Percentiles rank a stretch among this genome's conserved stretches.
phyloP scores from a whole-genome alignment of 1,140 invertebrate species.

The Meloidogyne chitwoodi region DNA sequence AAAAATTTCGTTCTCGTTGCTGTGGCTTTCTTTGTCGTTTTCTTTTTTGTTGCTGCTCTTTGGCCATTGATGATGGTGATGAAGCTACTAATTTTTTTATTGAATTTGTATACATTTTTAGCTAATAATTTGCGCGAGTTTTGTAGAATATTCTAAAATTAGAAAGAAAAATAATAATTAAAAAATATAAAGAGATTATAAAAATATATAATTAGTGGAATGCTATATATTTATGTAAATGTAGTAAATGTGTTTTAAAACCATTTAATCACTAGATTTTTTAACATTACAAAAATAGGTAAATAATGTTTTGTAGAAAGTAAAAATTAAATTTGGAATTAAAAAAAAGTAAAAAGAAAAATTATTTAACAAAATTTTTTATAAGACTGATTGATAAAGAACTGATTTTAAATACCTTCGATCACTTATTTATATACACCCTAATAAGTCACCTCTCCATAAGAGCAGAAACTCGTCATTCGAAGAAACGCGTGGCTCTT shows the following conservation, averaged over 20 bases:
- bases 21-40: neutral
- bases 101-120: neutral
- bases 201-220: neutral
- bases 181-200: neutral
- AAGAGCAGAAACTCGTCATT: neutral
- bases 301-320: too few species aligned
- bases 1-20: neutral
- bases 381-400: neutral
- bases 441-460: neutral
- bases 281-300: too few species aligned
- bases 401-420: neutral
- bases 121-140: neutral
- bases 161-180: neutral
- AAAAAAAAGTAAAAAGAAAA: neutral
- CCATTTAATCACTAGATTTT: too few species aligned
- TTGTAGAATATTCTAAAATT: neutral
- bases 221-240: neutral
- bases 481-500: conserved; percentile 13
- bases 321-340: neutral
- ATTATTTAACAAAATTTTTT: neutral
- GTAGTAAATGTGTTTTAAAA: too few species aligned
- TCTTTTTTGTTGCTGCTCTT: neutral
- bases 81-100: neutral
- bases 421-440: neutral
- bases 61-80: neutral